Evolutionary conservation across 2,113 vertebrate species (phyloP).

Genomic region (Labeo rohita): DNA sequence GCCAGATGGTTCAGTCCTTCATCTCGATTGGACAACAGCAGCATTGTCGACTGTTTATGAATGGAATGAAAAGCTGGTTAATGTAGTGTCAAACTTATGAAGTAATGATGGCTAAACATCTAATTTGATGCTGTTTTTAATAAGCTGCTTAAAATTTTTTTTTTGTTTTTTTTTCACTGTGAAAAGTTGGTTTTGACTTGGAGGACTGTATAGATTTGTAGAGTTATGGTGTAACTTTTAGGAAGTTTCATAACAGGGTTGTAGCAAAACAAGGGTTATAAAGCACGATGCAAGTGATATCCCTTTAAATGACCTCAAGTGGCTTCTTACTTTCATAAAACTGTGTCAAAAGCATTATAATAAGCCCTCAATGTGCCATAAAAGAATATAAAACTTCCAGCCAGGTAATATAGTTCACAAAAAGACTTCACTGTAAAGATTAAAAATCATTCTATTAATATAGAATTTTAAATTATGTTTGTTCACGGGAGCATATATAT

Average conservation of each 20-base stretch:
- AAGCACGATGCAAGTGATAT: not conserved
- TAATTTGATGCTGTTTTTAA: not conserved
- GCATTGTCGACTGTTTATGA: constrained; percentile 15
- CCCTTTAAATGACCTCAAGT: not conserved
- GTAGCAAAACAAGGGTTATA: too few species aligned
- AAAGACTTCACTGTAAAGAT: not conserved
- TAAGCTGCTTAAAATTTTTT: not conserved
- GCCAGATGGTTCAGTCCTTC: constrained; percentile 14
- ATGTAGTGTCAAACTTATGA: constrained; percentile 5
- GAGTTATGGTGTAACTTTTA: not conserved
- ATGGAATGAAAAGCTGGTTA: constrained; percentile 10
- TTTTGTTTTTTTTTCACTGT: not conserved
- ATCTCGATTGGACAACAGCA: constrained; percentile 36
- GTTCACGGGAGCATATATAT: not conserved
- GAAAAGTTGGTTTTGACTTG: constrained; percentile 11
- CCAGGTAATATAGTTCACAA: not conserved
- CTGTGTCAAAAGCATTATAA: not conserved
- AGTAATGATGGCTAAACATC: constrained; percentile 1
- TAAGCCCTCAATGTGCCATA: not conserved
- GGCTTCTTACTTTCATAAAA: not conserved
- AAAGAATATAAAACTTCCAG: not conserved
- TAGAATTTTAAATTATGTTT: not conserved
- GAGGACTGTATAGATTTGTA: not conserved
- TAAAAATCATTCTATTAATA: not conserved
- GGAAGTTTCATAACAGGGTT: not conserved